Percentiles rank a stretch among this genome's conserved stretches.
Evolutionary conservation across 2,797 vertebrate genomes (phyloP).

Genomic region (Odontamblyopus lacepedii): DNA sequence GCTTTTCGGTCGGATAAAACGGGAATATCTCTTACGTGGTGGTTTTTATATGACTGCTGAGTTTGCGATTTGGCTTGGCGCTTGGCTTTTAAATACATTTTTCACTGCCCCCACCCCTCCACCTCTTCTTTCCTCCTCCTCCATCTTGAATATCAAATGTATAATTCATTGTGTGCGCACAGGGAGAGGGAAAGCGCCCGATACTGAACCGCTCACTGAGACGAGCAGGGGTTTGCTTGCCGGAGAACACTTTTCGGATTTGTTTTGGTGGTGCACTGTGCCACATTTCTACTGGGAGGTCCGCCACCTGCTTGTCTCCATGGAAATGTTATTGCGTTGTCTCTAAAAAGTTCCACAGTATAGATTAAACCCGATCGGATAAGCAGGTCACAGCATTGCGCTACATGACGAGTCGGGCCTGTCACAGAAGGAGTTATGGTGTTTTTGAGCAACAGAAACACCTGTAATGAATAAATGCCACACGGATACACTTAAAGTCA

Average conservation of each 20-base stretch:
- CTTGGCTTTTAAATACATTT: constrained; percentile 65
- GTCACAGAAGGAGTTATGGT: too few species aligned
- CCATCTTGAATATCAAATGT: constrained; percentile 63
- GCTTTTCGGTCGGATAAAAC: constrained; percentile 62
- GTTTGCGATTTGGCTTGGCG: constrained; percentile 63
- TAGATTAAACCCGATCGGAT: too few species aligned
- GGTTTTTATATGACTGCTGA: constrained; percentile 72
- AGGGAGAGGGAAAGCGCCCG: constrained; percentile 59
- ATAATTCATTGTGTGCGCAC: constrained; percentile 72
- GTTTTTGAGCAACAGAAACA: too few species aligned
- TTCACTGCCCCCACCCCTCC: not conserved
- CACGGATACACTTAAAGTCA: too few species aligned
- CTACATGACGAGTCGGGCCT: too few species aligned
- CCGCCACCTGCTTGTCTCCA: too few species aligned
- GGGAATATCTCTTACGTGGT: constrained; percentile 53
- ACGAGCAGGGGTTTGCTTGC: constrained; percentile 33
- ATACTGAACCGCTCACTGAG: constrained; percentile 72
- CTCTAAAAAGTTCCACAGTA: too few species aligned
- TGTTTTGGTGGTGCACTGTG: not conserved
- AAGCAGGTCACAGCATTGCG: too few species aligned
- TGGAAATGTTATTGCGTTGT: too few species aligned
- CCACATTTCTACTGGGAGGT: too few species aligned
- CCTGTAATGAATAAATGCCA: too few species aligned
- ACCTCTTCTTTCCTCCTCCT: not conserved
- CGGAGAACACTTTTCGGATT: not conserved